Base-by-base conservation (phyloP, 2,888 invertebrate genomes). In the Caenorhabditis auriculariae region DNA sequence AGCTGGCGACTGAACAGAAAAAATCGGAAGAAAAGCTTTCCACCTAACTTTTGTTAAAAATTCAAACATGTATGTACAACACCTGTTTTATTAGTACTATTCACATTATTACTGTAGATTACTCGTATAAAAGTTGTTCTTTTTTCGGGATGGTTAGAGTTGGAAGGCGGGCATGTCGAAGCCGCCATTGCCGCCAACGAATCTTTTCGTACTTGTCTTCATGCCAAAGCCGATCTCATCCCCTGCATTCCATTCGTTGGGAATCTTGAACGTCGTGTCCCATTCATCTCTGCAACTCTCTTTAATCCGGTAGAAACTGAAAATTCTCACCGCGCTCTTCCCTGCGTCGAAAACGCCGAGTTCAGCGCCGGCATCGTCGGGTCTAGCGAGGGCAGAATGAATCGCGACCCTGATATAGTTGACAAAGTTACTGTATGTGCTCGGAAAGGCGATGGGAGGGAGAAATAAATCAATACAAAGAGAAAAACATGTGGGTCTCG, bases 1-100 rank as follows among this genome's bases (percentile, higher is more conserved):
- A 85, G 57, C 72, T 86, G 38, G 84, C 84, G 5, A 83, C 83
- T 45, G 80, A 83, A 45, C 77, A 83, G 49, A 66, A 69, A 50
- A 48, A 54, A 9, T 32, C 37, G 38, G 29, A 47, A 17, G 57
- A 54, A 39, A 45, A 59, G 24, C 27, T n/a, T n/a, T n/a, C n/a
- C n/a, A n/a, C n/a, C n/a, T n/a, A n/a, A n/a, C n/a, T n/a, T n/a
- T n/a, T n/a, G n/a, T n/a, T n/a, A n/a, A n/a, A n/a, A n/a, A n/a
- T n/a, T n/a, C n/a, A n/a, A n/a, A n/a, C n/a, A n/a, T n/a, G n/a
- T n/a, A n/a, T n/a, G n/a, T n/a, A n/a, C n/a, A n/a, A n/a, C n/a
- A n/a, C n/a, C n/a, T n/a, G n/a, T n/a, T n/a, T n/a, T n/a, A n/a
- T n/a, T n/a, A n/a, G n/a, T n/a, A n/a, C n/a, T n/a, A n/a, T n/a